Base-by-base conservation (phyloP, 2,113 vertebrate species). In the Xenotilapia caudafasciata region DNA sequence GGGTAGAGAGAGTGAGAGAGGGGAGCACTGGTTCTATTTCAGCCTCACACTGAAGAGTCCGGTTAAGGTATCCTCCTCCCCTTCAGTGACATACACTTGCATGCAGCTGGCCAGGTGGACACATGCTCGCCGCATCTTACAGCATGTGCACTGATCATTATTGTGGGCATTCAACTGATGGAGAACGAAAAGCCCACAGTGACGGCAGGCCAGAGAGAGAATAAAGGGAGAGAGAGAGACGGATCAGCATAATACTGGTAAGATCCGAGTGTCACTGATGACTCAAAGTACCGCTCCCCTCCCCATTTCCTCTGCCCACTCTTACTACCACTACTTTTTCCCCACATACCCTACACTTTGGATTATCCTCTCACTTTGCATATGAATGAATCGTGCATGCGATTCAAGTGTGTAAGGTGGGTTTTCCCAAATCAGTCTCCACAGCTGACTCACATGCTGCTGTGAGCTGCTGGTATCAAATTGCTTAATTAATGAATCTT, bases 221-320 rank as follows among this genome's bases (percentile, higher is more conserved):
- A 49, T 75, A 47, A 49, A 7, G 79, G 33, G 53, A 4, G 68
- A 19, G 54, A 49, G 79, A 5, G 87, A 80, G 15, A 65, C 77
- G 21, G 84, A 88, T 85, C 84, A 90, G 84, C 80, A 79, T 87
- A 81, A 90, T 80, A 86, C 83, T 82, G 83, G 83, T 45, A 79
- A 73, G 83, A 87, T 87, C 79, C 31, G 58, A 92, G 82, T 93
- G 85, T 92, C 70, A 90, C 38, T 90, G 88, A 94, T 92, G 91
- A 93, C 77, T 92, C 84, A 92, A 92, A 94, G 42, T 81, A 85
- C 53, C 84, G 13, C 82, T 89, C 83, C 84, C 83, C 83, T 58
- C 85, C 86, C 23, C 21, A 19, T 79, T 84, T 81, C 77, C 60
- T 90, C 77, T 49, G 12, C 79, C 47, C 53, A 9, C 51, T 47